A percentile compares a stretch with the other conserved stretches of the same genome.
phyloP scores from a whole-genome alignment of 2,797 vertebrate species.

The Phrynocephalus forsythii region DNA sequence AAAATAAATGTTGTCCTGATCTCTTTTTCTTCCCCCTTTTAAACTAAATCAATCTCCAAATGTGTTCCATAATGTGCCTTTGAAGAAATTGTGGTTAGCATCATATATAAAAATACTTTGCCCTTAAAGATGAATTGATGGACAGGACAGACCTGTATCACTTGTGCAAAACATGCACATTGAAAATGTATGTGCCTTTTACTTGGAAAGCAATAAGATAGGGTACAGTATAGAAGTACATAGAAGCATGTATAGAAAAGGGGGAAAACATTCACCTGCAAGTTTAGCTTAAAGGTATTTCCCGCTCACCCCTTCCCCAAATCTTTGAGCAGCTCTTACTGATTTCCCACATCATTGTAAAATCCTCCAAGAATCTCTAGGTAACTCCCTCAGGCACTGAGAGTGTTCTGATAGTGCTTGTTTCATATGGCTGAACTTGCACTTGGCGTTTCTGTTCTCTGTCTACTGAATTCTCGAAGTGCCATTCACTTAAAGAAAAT shows the following conservation, averaged over 20 bases:
- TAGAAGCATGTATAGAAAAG: not conserved
- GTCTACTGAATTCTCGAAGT: constrained; percentile 17
- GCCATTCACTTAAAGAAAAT: constrained; percentile 21
- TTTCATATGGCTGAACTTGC: constrained; percentile 29
- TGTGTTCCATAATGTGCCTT: not conserved
- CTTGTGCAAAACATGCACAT: not conserved
- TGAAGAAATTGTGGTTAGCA: not conserved
- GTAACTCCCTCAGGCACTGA: not conserved
- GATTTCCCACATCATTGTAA: constrained; percentile 14
- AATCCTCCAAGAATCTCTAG: constrained; percentile 17
- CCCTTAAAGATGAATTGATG: not conserved
- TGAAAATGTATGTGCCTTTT: not conserved
- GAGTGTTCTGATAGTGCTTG: constrained; percentile 13
- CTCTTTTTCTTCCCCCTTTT: not conserved
- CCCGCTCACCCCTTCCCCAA: not conserved
- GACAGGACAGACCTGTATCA: not conserved
- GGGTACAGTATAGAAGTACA: not conserved
- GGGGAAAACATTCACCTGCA: not conserved
- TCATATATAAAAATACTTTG: not conserved
- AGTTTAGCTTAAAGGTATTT: not conserved
- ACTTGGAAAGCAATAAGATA: not conserved
- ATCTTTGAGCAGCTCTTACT: not conserved
- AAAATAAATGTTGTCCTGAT: not conserved
- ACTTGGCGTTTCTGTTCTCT: constrained; percentile 24
- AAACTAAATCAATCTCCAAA: not conserved